These are phyloP conservation scores for Bufo bufo DNA, from an alignment of 2,113 vertebrate genomes.

Conservation along the genomic window DNA sequence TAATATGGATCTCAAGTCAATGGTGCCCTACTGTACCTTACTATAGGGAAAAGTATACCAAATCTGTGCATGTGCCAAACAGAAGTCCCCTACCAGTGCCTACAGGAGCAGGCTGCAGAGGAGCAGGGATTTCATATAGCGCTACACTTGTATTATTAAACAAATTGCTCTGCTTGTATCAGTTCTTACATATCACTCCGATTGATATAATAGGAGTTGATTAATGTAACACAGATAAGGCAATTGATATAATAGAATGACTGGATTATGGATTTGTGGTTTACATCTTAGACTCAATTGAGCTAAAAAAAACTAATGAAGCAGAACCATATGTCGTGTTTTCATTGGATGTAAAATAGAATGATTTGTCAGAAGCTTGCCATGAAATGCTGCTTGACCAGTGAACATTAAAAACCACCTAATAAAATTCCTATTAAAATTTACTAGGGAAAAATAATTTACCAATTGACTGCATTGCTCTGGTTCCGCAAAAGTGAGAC, in stretches of 20 bases:
- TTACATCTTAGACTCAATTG: slow-evolving; percentile 3
- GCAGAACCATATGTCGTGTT: background rate
- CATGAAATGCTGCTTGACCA: background rate
- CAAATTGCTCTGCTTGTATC: background rate
- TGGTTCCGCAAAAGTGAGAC: background rate
- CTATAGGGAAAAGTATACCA: background rate
- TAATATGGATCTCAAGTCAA: no score
- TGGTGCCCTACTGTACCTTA: no score
- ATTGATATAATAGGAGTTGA: background rate
- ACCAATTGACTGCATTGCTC: background rate
- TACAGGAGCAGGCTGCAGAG: background rate
- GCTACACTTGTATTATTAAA: background rate
- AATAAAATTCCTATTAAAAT: background rate
- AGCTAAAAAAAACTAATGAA: slow-evolving; percentile 9
- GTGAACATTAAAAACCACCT: background rate
- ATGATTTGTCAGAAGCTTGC: background rate
- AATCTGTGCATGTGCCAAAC: background rate
- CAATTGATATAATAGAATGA: slow-evolving; percentile 22
- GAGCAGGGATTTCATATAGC: background rate
- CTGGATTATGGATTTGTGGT: slow-evolving; percentile 17
- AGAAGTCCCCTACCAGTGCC: background rate
- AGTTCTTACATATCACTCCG: background rate
- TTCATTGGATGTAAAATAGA: background rate
- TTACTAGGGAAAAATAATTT: background rate
- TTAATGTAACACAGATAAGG: slow-evolving; percentile 15